Evolutionary conservation across 2,113 vertebrate species (phyloP), one percentile per base, ranked within the genome.

Genomic region (Melozone crissalis): DNA sequence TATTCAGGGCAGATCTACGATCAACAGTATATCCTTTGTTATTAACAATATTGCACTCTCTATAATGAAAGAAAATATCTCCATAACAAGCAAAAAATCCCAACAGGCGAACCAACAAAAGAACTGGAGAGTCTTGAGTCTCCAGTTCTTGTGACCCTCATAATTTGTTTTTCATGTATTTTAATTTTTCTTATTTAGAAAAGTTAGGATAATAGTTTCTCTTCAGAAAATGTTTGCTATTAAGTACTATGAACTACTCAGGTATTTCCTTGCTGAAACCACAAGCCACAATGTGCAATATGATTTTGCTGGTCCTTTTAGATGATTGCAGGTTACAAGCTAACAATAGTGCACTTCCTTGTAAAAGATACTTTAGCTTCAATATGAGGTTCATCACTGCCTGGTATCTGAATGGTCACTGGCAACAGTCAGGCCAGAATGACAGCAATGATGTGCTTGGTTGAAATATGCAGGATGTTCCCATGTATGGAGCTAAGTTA

Each of bases 221-320:
- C 44, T 93, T 93, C 66, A 82, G 44, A 95, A 91, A 94, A 85
- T 35, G 4, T 77, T 90, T 92, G 15, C 26, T 39, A 41, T 89
- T 44, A 84, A 89, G 87, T 13, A 72, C 57, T 57, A 75, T 72
- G 24, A 94, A 17, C 26, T 73, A 46, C 10, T 84, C 22, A 27
- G 19, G 78, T 94, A 82, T 84, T 93, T 91, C 26, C 13, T 72
- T 55, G 39, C 54, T 82, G 62, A 82, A 90, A 69, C 27, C 30
- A 77, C 44, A 90, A 19, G 62, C 68, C 35, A 10, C 52, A n/a
- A 58, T 66, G 23, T 47, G 37, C 17, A 61, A n/a, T 58, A 59
- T 49, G 28, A 66, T 89, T 94, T 88, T 3, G 1, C 24, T 6
- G 2, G 15, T 49, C 20, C 30, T 90, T 92, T 96, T 65, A 74